Percentiles rank a stretch among this genome's conserved stretches.
phyloP scores from a whole-genome alignment of 2,888 invertebrate species.

The Ariolimax columbianus region DNA sequence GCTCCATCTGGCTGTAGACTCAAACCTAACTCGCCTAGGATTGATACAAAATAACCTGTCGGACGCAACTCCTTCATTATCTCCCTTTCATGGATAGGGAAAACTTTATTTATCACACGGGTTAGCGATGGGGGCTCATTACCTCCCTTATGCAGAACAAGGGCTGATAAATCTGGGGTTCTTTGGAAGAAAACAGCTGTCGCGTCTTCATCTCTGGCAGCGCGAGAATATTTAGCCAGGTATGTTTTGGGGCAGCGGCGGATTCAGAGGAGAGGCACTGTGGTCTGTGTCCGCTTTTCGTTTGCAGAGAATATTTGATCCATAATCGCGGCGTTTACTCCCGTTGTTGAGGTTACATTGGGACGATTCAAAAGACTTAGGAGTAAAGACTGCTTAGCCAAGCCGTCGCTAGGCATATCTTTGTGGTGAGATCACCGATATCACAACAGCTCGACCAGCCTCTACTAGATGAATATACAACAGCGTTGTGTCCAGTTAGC shows the following conservation, averaged over 20 bases:
- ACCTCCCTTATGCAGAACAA: not conserved
- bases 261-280: too few species aligned
- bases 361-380: too few species aligned
- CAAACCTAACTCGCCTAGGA: not conserved
- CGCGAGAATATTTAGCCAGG: not conserved
- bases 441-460: too few species aligned
- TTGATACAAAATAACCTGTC: not conserved
- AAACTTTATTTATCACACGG: not conserved
- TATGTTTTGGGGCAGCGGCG: not conserved
- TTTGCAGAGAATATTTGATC: too few species aligned
- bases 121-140: not conserved
- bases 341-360: too few species aligned
- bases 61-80: not conserved
- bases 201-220: not conserved
- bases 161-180: not conserved
- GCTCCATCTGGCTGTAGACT: not conserved
- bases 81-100: not conserved
- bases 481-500: too few species aligned
- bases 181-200: not conserved
- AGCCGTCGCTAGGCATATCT: too few species aligned
- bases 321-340: too few species aligned
- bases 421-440: too few species aligned
- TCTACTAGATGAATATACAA: too few species aligned
- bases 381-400: too few species aligned
- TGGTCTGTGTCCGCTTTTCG: too few species aligned